These are phyloP conservation scores for Triops cancriformis DNA, from an alignment of 1,140 invertebrate species.

Conservation along the genomic window DNA sequence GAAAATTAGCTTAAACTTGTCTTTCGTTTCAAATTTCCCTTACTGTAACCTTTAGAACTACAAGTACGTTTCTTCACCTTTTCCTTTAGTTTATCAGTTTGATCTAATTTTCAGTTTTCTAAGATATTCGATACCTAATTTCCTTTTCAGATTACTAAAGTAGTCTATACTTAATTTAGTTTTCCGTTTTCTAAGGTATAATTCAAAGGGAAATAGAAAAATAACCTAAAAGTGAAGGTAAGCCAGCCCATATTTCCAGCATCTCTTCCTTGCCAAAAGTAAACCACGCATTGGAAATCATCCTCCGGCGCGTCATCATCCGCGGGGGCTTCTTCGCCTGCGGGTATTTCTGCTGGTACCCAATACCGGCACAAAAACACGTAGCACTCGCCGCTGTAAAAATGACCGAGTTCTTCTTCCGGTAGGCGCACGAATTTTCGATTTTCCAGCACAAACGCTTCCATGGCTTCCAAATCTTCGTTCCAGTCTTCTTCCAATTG, in stretches of 20 bases:
- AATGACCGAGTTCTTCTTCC: conserved; percentile 81
- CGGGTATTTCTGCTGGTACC: conserved; percentile 58
- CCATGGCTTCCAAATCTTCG: conserved; percentile 93
- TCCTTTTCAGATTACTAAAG: no score
- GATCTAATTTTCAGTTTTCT: no score
- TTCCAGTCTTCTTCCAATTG: conserved; percentile 81
- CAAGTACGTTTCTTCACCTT: no score
- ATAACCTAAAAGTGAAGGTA: conserved; percentile 88
- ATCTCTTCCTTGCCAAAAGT: conserved; percentile 98
- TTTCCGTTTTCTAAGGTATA: neutral
- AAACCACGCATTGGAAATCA: conserved; percentile 92
- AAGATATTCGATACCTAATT: no score
- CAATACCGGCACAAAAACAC: conserved; percentile 96
- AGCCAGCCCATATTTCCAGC: conserved; percentile 99
- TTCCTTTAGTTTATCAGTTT: no score
- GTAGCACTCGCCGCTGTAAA: conserved; percentile 93
- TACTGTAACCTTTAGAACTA: no score
- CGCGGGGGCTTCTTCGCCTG: conserved; percentile 40
- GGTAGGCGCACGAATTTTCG: conserved; percentile 94
- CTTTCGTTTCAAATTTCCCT: no score
- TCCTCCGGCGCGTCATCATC: conserved; percentile 53
- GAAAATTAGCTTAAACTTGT: no score
- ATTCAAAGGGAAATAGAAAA: neutral
- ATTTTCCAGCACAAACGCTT: conserved; percentile 94
- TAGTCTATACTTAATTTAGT: no score